Percentiles rank a stretch among this genome's conserved stretches.
phyloP scores from a whole-genome alignment of 2,797 vertebrate genomes.

The Miichthys miiuy region DNA sequence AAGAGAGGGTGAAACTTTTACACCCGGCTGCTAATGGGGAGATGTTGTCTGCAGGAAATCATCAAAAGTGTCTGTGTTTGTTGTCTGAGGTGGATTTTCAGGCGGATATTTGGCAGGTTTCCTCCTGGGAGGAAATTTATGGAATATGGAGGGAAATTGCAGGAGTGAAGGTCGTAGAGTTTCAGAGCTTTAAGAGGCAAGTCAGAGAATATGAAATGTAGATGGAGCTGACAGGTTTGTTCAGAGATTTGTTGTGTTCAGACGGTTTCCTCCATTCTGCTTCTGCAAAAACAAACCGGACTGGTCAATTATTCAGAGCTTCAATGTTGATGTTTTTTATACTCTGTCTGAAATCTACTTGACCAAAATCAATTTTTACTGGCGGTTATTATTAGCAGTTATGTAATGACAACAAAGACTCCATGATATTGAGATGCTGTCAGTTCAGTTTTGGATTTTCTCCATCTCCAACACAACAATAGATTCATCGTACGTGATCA shows the following conservation, averaged over 20 bases:
- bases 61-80: not conserved
- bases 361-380: too few species aligned
- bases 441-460: too few species aligned
- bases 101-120: not conserved
- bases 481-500: too few species aligned
- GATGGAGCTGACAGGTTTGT: not conserved
- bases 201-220: not conserved
- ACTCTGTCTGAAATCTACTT: too few species aligned
- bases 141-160: not conserved
- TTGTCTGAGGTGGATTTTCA: conserved; percentile 13
- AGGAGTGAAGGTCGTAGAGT: not conserved
- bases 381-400: too few species aligned
- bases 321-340: too few species aligned
- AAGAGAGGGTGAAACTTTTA: conserved; percentile 19
- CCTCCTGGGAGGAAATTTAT: conserved; percentile 4
- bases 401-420: too few species aligned
- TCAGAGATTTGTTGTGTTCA: not conserved
- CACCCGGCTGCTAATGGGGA: conserved; percentile 46
- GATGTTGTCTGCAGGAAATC: conserved; percentile 29
- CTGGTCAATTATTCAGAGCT: not conserved
- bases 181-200: not conserved
- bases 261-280: not conserved
- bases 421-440: too few species aligned
- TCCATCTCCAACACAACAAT: too few species aligned
- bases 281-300: not conserved